Evolutionary conservation across 2,113 vertebrate genomes (phyloP), one percentile per base, ranked within the genome.

Genomic region (Donacobius atricapilla): DNA sequence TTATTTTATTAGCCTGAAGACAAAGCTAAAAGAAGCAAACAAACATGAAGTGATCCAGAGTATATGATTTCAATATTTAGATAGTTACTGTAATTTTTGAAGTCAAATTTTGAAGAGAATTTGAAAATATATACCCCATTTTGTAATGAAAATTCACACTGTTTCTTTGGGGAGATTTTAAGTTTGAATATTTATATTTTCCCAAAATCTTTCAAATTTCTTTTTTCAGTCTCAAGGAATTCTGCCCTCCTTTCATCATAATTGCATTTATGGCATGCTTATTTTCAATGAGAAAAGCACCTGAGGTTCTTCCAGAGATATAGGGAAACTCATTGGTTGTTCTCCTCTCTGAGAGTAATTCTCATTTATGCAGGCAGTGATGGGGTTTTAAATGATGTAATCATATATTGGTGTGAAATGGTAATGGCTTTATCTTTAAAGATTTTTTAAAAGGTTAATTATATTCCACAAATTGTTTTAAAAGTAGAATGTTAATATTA

Each of bases 361-460:
- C 75, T 73, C 79, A 83, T 91, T 95, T 86, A 90, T 73, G 64
- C 22, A 75, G 58, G 58, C 60, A 81, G 39, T 83, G 88, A 81
- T 88, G 81, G 47, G 39, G 68, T 93, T 93, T 96, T 94, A 86
- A 96, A 92, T 89, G 24, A 73, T 93, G 79, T 80, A 96, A 96
- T 94, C 94, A 77, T 85, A 81, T 66, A 86, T 83, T 80, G 71
- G 82, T 93, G 79, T 90, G 92, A 95, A 94, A 83, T 2, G 3
- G 51, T 86, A 95, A 94, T 93, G 79, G 51, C 71, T 93, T 94
- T 87, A 72, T 83, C 87, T 85, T 77, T 90, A 86, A 94, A 96
- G 71, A 77, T 87, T 93, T 95, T 87, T 95, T 71, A 10, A 95
- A 95, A 95, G 94, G 75, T 91, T 93, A 96, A 94, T 96, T 93